A percentile compares a stretch with the other conserved stretches of the same genome.
phyloP scores from a whole-genome alignment of 30 jellyfish, hydroid and myxozoan genomes.

The Aurelia sp. region DNA sequence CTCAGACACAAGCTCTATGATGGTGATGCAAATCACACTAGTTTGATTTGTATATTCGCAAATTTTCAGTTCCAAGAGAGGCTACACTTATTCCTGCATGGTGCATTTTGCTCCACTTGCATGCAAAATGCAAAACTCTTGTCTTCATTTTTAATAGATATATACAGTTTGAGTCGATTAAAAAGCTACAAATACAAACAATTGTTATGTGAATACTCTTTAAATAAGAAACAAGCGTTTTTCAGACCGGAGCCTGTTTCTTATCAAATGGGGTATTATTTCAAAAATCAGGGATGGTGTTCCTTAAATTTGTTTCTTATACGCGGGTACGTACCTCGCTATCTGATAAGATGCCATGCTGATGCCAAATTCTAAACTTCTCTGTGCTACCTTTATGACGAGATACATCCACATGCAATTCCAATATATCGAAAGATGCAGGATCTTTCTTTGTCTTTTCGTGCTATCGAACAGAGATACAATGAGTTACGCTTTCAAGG shows the following conservation, averaged over 20 bases:
- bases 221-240: too few species aligned
- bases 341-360: neutral
- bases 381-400: neutral
- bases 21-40: too few species aligned
- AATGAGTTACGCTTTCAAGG: neutral
- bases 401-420: constrained; percentile 30
- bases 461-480: neutral
- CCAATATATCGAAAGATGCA: constrained; percentile 16
- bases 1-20: too few species aligned
- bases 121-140: too few species aligned
- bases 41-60: too few species aligned
- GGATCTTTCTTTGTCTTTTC: neutral
- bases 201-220: too few species aligned
- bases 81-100: too few species aligned
- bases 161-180: too few species aligned
- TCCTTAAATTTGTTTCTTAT: neutral
- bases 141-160: too few species aligned
- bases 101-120: too few species aligned
- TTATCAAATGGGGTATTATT: neutral
- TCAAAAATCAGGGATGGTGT: neutral
- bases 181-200: too few species aligned
- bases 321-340: constrained; percentile 14
- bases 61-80: too few species aligned
- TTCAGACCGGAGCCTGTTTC: neutral
- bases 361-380: constrained; percentile 52